Base-by-base conservation (phyloP, 2,888 invertebrate species). In the Meandrusa payeni region DNA sequence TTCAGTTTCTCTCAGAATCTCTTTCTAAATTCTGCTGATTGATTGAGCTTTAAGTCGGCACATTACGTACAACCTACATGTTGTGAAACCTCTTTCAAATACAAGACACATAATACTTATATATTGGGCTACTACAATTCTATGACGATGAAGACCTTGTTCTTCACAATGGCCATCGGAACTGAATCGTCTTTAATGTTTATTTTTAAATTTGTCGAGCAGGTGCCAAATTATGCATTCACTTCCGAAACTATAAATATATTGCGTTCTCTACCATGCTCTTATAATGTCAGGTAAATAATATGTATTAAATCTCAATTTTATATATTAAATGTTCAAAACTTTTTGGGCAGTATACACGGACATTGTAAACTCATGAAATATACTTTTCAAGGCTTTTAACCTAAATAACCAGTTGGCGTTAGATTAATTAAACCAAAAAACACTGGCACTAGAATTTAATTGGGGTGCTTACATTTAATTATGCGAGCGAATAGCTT, bases 141-240 rank as follows among this genome's bases (percentile, higher is more conserved):
- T 3, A 36, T n/a, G 26, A 36, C 17, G 26, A 36, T n/a, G 26
- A 36, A 17, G 26, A 7, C 36, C 15, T 36, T 11, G 15, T 4
- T n/a, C 10, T 6, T 10, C 31, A 13, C 5, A 17, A 6, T 20
- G 36, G 9, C 36, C 23, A 26, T 26, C 36, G 17, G 10, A 36
- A 36, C 17, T 26, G n/a, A 9, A 17, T 17, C 24, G 24, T 24
- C 34, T 34, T 24, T 10, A n/a, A 20, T 13, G 12, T 36, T 17
- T 36, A 36, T 26, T 26, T 36, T 36, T 36, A 36, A 36, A 22
- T 33, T 24, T 3, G 10, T 17, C 36, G 26, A 10, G 26, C 5
- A 17, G 6, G 24, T 36, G 36, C 36, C 29, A 29, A 39, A 28
- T 20, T 19, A 28, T 39, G 28, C 13, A 12, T 19, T 13, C 20